These are phyloP conservation scores for Pocillopora damicornis DNA, from an alignment of 64 coral and sea anemone species.

Conservation along the genomic window DNA sequence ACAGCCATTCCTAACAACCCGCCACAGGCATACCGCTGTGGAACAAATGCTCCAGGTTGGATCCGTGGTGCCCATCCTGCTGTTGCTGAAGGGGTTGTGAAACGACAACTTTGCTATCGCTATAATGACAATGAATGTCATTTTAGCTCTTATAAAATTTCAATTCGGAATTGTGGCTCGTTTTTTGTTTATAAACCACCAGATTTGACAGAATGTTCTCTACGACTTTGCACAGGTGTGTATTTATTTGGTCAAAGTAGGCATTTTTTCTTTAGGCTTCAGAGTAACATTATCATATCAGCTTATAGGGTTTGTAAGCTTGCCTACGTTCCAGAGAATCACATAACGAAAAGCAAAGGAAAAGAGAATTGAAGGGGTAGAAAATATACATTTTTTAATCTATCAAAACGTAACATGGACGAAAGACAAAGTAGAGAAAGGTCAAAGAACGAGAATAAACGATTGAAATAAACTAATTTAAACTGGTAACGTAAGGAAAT, in stretches of 20 bases:
- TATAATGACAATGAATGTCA: not conserved
- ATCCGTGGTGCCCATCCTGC: conserved; percentile 3
- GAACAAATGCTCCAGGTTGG: not conserved
- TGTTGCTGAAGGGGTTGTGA: not conserved
- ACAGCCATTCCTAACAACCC: not conserved
- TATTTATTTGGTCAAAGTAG: not conserved
- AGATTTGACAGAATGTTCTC: not conserved
- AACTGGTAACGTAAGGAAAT: too few species aligned
- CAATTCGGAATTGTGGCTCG: not conserved
- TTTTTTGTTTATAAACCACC: not conserved
- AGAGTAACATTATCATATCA: too few species aligned
- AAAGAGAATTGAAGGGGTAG: too few species aligned
- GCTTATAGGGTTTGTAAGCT: too few species aligned
- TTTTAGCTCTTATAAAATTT: not conserved
- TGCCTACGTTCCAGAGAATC: too few species aligned
- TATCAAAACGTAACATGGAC: too few species aligned
- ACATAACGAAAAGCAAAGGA: too few species aligned
- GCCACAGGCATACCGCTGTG: not conserved
- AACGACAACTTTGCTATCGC: not conserved
- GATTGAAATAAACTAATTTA: too few species aligned
- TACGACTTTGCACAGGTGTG: not conserved
- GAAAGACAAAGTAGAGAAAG: too few species aligned
- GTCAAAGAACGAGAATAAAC: too few species aligned
- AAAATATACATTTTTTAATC: too few species aligned
- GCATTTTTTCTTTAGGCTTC: too few species aligned